These are phyloP conservation scores for Falco naumanni DNA, from an alignment of 2,797 vertebrate species.

Conservation along the genomic window DNA sequence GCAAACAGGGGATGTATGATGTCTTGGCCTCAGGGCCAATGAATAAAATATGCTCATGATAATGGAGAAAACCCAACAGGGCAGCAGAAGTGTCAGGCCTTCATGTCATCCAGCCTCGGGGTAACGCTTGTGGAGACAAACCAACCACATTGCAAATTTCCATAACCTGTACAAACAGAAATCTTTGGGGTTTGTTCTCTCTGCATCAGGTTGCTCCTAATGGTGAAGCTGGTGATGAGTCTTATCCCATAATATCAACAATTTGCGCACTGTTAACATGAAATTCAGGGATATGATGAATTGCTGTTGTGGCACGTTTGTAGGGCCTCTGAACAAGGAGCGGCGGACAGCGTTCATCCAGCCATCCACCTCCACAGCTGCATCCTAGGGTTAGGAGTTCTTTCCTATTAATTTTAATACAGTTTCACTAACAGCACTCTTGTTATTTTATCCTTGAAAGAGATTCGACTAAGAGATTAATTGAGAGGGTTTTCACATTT, in stretches of 20 bases:
- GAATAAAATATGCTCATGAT: not conserved
- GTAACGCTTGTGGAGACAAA: not conserved
- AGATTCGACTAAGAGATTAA: not conserved
- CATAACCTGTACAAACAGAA: not conserved
- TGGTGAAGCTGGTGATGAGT: not conserved
- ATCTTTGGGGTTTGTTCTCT: not conserved
- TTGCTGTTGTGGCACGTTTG: fast-evolving
- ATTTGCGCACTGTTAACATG: not conserved
- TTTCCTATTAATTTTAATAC: not conserved
- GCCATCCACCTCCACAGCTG: not conserved
- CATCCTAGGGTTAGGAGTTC: not conserved
- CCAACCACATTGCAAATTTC: not conserved
- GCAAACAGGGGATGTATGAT: not conserved
- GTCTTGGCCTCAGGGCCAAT: not conserved
- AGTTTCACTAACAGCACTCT: not conserved
- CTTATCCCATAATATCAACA: not conserved
- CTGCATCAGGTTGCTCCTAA: not conserved
- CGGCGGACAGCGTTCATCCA: not conserved
- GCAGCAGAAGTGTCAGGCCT: not conserved
- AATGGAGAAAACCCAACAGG: not conserved
- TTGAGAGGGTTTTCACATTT: not conserved
- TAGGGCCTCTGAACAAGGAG: not conserved
- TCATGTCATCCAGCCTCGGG: not conserved
- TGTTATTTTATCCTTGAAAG: not conserved
- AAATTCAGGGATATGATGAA: not conserved